These are phyloP conservation scores for Euglossa dilemma DNA, from an alignment of 1,140 invertebrate species.

Conservation along the genomic window DNA sequence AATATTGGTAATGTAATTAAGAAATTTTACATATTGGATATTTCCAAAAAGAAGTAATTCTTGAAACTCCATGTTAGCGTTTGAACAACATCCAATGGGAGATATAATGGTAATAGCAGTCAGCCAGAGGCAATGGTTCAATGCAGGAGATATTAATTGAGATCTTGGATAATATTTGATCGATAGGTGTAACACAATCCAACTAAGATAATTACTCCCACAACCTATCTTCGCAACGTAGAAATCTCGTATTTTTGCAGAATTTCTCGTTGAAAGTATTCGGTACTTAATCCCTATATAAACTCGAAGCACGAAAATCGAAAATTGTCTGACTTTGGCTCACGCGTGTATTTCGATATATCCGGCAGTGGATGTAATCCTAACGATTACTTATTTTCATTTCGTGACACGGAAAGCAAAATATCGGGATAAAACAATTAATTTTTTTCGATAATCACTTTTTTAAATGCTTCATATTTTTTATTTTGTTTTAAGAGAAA, in stretches of 20 bases:
- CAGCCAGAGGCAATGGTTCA: conserved; percentile 16
- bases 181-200: conserved; percentile 19
- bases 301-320: not conserved
- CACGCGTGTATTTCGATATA: not conserved
- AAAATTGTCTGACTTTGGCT: not conserved
- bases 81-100: not conserved
- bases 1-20: too few relatives aligned
- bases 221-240: not conserved
- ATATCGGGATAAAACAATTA: too few relatives aligned
- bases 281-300: not conserved
- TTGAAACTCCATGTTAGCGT: not conserved
- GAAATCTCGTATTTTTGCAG: not conserved
- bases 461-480: too few relatives aligned
- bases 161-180: conserved; percentile 7
- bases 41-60: too few relatives aligned
- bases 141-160: conserved; percentile 17
- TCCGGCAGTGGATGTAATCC: not conserved
- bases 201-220: conserved; percentile 2
- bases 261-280: not conserved
- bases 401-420: not conserved
- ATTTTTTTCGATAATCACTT: too few relatives aligned
- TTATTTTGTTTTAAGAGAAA: too few relatives aligned
- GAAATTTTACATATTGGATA: too few relatives aligned
- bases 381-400: not conserved
- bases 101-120: conserved; percentile 11